These are phyloP conservation scores for Pseudochirops corinnae DNA, from an alignment of 2,797 vertebrate genomes.

Conservation along the genomic window DNA sequence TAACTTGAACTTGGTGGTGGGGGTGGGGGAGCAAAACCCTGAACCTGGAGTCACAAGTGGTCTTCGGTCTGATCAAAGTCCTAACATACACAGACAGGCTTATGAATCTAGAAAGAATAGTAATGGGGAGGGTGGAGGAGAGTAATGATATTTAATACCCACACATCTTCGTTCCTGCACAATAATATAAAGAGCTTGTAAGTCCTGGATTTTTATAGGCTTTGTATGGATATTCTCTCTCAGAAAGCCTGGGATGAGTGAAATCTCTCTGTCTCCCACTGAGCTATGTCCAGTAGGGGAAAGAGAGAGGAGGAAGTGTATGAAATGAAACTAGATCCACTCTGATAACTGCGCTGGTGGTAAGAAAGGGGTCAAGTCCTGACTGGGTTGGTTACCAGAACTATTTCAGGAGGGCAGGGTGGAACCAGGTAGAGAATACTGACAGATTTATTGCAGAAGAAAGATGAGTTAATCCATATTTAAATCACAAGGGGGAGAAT, in stretches of 20 bases:
- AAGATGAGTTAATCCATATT: constrained; percentile 66
- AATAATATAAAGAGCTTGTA: neutral
- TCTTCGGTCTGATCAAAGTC: neutral
- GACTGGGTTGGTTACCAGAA: constrained; percentile 46
- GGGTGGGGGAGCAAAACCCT: neutral
- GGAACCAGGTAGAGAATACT: constrained; percentile 14
- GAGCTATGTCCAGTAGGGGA: constrained; percentile 22
- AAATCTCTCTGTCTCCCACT: constrained; percentile 22
- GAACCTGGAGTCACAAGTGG: constrained; percentile 6
- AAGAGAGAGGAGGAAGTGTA: constrained; percentile 22
- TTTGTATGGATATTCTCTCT: neutral
- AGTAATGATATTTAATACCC: neutral
- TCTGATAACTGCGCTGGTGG: constrained; percentile 36
- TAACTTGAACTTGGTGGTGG: neutral
- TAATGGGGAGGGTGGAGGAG: neutral
- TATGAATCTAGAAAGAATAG: neutral
- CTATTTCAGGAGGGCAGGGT: neutral
- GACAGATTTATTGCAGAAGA: constrained; percentile 69
- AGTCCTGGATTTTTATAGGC: neutral
- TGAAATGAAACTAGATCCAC: constrained; percentile 27
- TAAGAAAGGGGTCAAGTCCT: constrained; percentile 43
- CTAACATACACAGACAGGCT: neutral
- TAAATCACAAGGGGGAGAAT: constrained; percentile 40
- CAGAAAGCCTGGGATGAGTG: constrained; percentile 5
- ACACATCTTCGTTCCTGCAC: neutral